Conservation (phyloP, 2,888 invertebrate species). For the Dyspetes luteomarginatus region DNA sequence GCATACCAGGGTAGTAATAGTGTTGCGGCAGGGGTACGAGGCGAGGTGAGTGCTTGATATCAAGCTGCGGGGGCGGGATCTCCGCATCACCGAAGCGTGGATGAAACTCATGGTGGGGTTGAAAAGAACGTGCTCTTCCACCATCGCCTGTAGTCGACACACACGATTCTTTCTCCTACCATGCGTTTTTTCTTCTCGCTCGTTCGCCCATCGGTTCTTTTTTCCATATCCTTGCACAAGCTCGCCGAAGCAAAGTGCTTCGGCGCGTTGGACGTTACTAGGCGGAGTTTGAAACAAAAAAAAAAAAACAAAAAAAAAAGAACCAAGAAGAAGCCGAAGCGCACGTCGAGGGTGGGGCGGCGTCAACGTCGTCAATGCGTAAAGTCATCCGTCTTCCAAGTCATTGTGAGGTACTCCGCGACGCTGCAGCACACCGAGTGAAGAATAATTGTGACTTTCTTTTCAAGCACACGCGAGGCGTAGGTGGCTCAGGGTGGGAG, state of each 20-base stretch:
- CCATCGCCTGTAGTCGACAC: background rate
- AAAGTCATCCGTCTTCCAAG: slow-evolving; percentile 47
- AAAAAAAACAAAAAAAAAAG: slow-evolving; percentile 38
- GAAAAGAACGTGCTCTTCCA: slow-evolving; percentile 30
- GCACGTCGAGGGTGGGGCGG: slow-evolving; percentile 54
- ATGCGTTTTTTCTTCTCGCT: slow-evolving; percentile 27
- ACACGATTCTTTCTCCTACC: slow-evolving; percentile 47
- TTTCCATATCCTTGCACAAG: slow-evolving; percentile 5
- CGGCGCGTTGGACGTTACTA: slow-evolving; percentile 68
- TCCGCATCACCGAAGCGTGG: slow-evolving; percentile 55
- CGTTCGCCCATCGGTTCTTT: slow-evolving; percentile 35
- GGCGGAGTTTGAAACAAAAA: slow-evolving; percentile 79
- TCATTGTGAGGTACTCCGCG: slow-evolving; percentile 58
- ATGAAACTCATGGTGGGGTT: slow-evolving; percentile 41
- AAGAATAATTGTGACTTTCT: slow-evolving; percentile 56
- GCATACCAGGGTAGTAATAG: slow-evolving; percentile 33
- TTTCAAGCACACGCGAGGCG: slow-evolving; percentile 37
- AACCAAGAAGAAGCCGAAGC: slow-evolving; percentile 43
- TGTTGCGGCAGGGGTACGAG: background rate
- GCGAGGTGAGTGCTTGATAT: slow-evolving; percentile 30
- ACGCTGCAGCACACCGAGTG: slow-evolving; percentile 11
- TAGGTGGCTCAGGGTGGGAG: slow-evolving; percentile 33
- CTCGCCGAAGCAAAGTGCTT: slow-evolving; percentile 25
- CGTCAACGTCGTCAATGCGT: slow-evolving; percentile 44
- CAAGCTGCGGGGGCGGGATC: slow-evolving; percentile 56